A percentile compares a stretch with the other conserved stretches of the same genome.
Evolutionary conservation across 1,140 invertebrate species (phyloP).

Genomic region (Diploscapter pachys): DNA sequence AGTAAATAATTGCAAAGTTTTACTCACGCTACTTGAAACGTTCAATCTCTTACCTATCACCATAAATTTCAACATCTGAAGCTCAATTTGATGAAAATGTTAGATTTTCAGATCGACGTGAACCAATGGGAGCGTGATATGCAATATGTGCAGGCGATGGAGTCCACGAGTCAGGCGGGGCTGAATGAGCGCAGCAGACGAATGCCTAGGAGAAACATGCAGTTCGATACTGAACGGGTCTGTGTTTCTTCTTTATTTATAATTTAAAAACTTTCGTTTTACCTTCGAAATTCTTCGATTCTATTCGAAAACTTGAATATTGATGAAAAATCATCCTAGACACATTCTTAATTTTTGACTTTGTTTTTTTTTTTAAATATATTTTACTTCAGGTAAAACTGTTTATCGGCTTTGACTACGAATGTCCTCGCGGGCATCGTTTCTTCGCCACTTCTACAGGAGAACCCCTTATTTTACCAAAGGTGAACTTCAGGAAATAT

Average conservation of each 20-base stretch:
- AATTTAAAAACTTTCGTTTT: not conserved
- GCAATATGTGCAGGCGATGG: constrained; percentile 56
- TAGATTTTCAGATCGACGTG: constrained; percentile 39
- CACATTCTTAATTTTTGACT: constrained; percentile 5
- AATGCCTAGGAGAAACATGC: not conserved
- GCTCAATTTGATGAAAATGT: not conserved
- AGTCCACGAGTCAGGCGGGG: not conserved
- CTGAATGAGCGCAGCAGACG: not conserved
- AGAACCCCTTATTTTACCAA: constrained; percentile 24
- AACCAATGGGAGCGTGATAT: constrained; percentile 62
- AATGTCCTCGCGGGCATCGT: constrained; percentile 87
- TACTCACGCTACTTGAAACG: no score
- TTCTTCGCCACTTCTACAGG: constrained; percentile 89
- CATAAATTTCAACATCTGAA: no score
- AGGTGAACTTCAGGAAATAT: constrained; percentile 32
- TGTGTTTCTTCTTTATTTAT: not conserved
- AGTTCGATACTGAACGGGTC: constrained; percentile 5
- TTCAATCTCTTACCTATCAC: no score
- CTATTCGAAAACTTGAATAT: not conserved
- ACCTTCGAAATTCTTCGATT: not conserved
- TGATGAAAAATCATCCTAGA: not conserved
- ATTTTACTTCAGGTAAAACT: constrained; percentile 66
- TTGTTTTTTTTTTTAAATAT: constrained; percentile 2
- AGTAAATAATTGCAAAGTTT: no score
- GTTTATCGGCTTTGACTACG: constrained; percentile 93